Percentiles rank a stretch among this genome's conserved stretches.
phyloP scores from a whole-genome alignment of 2,113 vertebrate species.

The Eclectus roratus region DNA sequence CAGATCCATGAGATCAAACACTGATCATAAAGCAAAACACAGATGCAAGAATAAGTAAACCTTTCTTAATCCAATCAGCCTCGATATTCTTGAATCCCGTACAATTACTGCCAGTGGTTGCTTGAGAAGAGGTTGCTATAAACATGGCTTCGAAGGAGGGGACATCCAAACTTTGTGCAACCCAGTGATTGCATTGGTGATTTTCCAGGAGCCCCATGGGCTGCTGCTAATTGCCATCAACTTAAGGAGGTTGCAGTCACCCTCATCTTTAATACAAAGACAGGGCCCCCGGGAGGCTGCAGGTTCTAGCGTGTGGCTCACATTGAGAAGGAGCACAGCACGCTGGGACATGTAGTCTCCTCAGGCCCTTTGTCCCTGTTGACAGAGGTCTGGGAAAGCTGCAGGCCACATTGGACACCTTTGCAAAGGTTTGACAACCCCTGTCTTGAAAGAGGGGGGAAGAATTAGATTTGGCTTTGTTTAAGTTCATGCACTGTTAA shows the following conservation, averaged over 20 bases:
- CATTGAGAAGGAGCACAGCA: not conserved
- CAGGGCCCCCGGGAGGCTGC: not conserved
- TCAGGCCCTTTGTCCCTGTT: not conserved
- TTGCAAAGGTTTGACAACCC: not conserved
- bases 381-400: not conserved
- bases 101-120: conserved; percentile 29
- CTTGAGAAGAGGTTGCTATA: conserved; percentile 18
- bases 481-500: conserved; percentile 1
- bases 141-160: conserved; percentile 23
- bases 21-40: not conserved
- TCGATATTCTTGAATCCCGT: conserved; percentile 40
- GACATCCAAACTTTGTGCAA: conserved; percentile 32
- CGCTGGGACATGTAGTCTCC: not conserved
- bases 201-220: conserved; percentile 11
- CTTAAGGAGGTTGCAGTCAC: conserved; percentile 32
- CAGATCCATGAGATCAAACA: not conserved
- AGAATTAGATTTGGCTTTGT: not conserved
- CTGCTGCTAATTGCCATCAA: conserved; percentile 46
- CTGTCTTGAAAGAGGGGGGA: not conserved
- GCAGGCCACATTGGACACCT: not conserved
- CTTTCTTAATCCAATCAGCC: conserved; percentile 1
- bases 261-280: conserved; percentile 26
- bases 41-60: conserved; percentile 33
- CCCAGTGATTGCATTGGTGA: not conserved
- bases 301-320: conserved; percentile 23